Base-by-base conservation (phyloP, 1,140 invertebrate genomes). In the Drosophila pallidifrons region DNA sequence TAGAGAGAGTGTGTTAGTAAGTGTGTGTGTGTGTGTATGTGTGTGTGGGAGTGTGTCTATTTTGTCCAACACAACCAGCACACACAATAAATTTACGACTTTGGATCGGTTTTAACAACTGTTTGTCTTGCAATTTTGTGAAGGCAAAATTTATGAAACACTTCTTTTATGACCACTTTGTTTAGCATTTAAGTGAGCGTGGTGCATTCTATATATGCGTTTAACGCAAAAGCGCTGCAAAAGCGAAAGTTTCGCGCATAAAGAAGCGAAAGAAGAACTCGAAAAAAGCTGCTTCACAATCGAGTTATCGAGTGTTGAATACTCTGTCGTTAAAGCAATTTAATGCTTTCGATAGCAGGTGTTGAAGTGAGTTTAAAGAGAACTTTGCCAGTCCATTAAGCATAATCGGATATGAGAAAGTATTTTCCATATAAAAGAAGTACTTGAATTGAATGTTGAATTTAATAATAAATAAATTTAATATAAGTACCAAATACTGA, bases 61-160 rank as follows among this genome's bases (percentile, higher is more conserved):
- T 65, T 75, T 25, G 20, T 25, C 20, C 20, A 25, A 25, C 46
- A 52, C 41, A 30, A 59, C 11, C 59, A 38, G 58, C 55, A 66
- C 52, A 47, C 43, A 30, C 43, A 65, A 45, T 15, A n/a, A 61
- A 81, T 85, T 86, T 86, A 86, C 75, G 82, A 82, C 79, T 79
- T 73, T 70, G 66, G 46, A 80, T 70, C 66, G 67, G 79, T 79
- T 85, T 85, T 86, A 85, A 86, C 78, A 86, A 78, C 82, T 86
- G 82, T 86, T 87, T 86, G 82, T 66, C 68, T 65, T 82, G 82
- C 82, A 87, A 86, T 86, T 86, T 75, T 49, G 58, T 51, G 43
- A 15, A 70, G 45, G 46, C 64, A 52, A 32, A 66, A 78, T 87
- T 79, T 87, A 87, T 87, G 65, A 87, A 82, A 69, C 66, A 43